These are phyloP conservation scores for Heteromyza rotundicornis DNA, from an alignment of 2,888 invertebrate species.

Conservation along the genomic window DNA sequence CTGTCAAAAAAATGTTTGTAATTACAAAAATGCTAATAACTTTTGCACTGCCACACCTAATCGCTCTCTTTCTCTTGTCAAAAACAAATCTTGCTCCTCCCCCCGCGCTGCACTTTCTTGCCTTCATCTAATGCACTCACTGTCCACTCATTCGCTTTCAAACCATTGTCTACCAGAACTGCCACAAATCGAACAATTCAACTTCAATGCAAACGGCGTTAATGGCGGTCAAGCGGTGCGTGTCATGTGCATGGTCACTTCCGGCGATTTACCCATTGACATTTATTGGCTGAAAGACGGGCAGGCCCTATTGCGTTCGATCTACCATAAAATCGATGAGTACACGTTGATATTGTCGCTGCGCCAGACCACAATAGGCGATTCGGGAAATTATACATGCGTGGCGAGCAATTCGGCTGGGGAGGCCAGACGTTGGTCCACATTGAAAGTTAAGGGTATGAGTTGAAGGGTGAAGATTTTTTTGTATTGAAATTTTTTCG, in stretches of 20 bases:
- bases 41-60: too few species aligned
- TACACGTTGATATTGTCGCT: constrained; percentile 64
- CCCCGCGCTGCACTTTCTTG: background rate
- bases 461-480: background rate
- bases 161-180: constrained; percentile 61
- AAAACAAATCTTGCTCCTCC: background rate
- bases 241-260: constrained; percentile 71
- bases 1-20: too few species aligned
- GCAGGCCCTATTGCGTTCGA: constrained; percentile 54
- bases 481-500: constrained; percentile 8
- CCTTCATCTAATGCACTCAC: too few species aligned
- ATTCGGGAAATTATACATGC: constrained; percentile 68
- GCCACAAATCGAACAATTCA: constrained; percentile 66
- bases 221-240: constrained; percentile 65
- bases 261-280: constrained; percentile 80
- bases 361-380: constrained; percentile 61
- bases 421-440: constrained; percentile 65
- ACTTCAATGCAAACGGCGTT: constrained; percentile 64
- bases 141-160: too few species aligned
- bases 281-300: constrained; percentile 71
- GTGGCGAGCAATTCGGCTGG: constrained; percentile 68
- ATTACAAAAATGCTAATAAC: too few species aligned
- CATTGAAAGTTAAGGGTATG: constrained; percentile 68
- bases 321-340: constrained; percentile 64
- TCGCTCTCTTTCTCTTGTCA: too few species aligned